phyloP scores from a whole-genome alignment of 2,113 vertebrate genomes.

The Catharus minimus region DNA sequence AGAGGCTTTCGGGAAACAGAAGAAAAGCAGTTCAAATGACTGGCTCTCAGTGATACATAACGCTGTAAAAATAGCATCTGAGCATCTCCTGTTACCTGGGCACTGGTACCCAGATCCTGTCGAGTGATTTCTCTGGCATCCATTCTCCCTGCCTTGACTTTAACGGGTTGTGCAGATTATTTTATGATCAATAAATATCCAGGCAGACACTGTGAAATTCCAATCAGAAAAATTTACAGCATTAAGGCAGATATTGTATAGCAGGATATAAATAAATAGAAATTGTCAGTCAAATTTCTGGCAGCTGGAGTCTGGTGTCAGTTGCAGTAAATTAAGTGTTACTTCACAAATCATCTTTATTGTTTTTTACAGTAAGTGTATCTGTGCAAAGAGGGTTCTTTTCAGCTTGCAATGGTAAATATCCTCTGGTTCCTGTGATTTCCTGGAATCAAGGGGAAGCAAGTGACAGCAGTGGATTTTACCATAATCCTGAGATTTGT shows the following conservation, averaged over 20 bases:
- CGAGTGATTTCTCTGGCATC: neutral
- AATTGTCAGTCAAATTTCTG: constrained; percentile 76
- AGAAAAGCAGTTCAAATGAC: constrained; percentile 10
- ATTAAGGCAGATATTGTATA: constrained; percentile 69
- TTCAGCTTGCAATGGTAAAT: neutral
- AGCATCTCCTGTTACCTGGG: constrained; percentile 22
- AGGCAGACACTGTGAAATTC: constrained; percentile 70
- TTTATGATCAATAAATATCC: constrained; percentile 69
- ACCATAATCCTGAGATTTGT: neutral
- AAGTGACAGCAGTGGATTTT: neutral
- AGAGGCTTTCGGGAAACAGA: neutral
- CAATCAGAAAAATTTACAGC: constrained; percentile 75
- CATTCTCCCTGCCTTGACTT: neutral
- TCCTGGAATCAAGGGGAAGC: neutral
- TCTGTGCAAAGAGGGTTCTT: neutral
- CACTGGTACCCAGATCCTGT: neutral
- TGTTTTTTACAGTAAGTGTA: constrained; percentile 26
- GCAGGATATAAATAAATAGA: constrained; percentile 74
- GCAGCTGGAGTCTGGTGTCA: constrained; percentile 55
- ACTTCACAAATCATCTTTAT: constrained; percentile 72
- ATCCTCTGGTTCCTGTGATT: neutral
- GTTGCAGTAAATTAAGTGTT: constrained; percentile 67
- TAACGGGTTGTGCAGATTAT: constrained; percentile 5
- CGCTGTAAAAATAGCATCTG: constrained; percentile 10
- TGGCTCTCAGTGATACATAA: constrained; percentile 6